Percentiles rank a stretch among this genome's conserved stretches.
phyloP scores from a whole-genome alignment of 2,888 invertebrate species.

The Ceriagrion tenellum region DNA sequence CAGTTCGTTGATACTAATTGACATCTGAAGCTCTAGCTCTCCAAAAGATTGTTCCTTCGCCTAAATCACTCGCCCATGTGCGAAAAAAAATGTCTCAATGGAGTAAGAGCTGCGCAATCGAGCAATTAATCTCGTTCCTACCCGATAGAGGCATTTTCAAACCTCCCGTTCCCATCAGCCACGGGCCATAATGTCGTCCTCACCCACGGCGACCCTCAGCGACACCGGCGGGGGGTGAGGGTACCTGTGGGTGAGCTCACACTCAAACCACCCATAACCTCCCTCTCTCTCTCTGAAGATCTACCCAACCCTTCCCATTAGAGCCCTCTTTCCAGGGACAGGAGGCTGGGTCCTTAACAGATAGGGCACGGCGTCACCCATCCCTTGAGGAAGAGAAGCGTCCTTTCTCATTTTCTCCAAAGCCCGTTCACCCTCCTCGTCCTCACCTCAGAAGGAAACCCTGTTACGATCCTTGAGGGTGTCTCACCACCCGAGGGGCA shows the following conservation, averaged over 20 bases:
- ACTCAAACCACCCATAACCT: not conserved
- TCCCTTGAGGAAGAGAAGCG: not conserved
- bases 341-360: not conserved
- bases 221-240: not conserved
- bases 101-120: not conserved
- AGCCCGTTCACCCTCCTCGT: no score
- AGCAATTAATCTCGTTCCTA: not conserved
- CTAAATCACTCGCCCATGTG: not conserved
- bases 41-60: no score
- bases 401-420: not conserved
- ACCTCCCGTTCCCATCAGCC: no score
- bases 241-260: not conserved
- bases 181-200: no score
- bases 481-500: no score
- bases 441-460: no score
- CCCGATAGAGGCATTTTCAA: not conserved
- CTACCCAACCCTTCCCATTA: not conserved
- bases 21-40: not conserved
- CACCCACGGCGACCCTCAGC: not conserved
- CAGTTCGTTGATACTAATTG: not conserved
- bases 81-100: not conserved
- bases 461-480: no score
- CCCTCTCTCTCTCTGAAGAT: not conserved
- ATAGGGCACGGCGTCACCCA: not conserved
- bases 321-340: not conserved